phyloP scores from a whole-genome alignment of 2,888 invertebrate species.

The Erebia aethiops region DNA sequence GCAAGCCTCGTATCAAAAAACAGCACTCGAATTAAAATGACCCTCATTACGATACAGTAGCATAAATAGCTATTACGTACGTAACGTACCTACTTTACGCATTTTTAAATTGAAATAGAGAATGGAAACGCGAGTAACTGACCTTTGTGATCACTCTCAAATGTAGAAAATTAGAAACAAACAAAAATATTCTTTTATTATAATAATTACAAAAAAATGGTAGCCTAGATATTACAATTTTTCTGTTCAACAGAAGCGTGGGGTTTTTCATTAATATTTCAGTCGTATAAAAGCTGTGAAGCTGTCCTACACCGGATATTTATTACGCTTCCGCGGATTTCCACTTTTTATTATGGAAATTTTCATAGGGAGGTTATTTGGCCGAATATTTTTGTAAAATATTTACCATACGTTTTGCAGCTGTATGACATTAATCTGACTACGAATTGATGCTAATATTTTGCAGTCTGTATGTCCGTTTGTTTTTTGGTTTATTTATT shows the following conservation, averaged over 20 bases:
- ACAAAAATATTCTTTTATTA: conserved; percentile 6
- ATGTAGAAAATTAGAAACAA: background rate
- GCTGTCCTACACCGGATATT: conserved; percentile 37
- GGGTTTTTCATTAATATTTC: conserved; percentile 59
- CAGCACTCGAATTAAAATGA: too few species aligned
- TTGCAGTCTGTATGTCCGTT: too few species aligned
- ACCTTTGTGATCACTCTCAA: background rate
- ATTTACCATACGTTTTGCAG: background rate
- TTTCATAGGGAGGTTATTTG: conserved; percentile 1
- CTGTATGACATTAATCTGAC: too few species aligned
- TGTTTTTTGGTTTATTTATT: too few species aligned
- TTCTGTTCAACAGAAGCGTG: conserved; percentile 33
- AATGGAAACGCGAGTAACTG: too few species aligned
- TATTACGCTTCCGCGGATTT: conserved; percentile 34
- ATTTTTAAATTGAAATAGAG: too few species aligned
- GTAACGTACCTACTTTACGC: too few species aligned
- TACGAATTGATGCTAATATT: too few species aligned
- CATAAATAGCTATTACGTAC: too few species aligned
- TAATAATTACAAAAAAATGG: conserved; percentile 26
- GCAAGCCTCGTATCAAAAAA: too few species aligned
- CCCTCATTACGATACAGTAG: too few species aligned
- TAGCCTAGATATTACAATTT: conserved; percentile 28
- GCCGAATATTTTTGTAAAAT: background rate
- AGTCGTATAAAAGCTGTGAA: conserved; percentile 51
- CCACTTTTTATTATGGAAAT: conserved; percentile 31